Conservation (phyloP, 2,113 vertebrate genomes). For the Alexandromys fortis region DNA sequence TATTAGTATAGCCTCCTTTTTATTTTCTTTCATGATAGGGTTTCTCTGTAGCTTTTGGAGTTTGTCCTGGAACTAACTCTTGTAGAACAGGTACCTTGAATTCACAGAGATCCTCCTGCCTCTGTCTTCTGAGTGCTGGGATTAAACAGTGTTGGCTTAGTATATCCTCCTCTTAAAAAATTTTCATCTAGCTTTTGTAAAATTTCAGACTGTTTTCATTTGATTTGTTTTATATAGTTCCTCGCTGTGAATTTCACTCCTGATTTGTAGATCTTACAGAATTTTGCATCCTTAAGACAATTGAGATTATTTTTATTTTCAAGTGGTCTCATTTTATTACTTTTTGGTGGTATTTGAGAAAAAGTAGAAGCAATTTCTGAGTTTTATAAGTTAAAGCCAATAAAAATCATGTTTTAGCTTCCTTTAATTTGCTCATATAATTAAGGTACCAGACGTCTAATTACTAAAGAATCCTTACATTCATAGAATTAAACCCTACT, state of each 20-base stretch:
- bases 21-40: too few species aligned
- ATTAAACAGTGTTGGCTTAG: too few species aligned
- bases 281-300: background rate
- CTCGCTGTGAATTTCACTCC: background rate
- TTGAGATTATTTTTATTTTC: background rate
- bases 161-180: background rate
- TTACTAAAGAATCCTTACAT: background rate
- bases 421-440: background rate
- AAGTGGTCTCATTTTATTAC: background rate
- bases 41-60: too few species aligned
- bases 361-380: background rate
- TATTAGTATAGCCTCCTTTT: background rate
- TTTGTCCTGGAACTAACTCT: too few species aligned
- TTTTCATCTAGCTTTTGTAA: background rate
- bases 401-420: slow-evolving; percentile 11
- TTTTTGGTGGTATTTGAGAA: background rate
- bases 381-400: background rate
- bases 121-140: too few species aligned
- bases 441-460: background rate
- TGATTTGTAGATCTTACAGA: background rate
- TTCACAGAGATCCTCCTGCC: too few species aligned
- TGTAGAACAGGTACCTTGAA: too few species aligned
- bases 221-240: background rate
- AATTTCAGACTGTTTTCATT: background rate
- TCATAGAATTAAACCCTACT: background rate